Conservation (phyloP, 2,797 vertebrate species). For the Lutjanus campechanus region DNA sequence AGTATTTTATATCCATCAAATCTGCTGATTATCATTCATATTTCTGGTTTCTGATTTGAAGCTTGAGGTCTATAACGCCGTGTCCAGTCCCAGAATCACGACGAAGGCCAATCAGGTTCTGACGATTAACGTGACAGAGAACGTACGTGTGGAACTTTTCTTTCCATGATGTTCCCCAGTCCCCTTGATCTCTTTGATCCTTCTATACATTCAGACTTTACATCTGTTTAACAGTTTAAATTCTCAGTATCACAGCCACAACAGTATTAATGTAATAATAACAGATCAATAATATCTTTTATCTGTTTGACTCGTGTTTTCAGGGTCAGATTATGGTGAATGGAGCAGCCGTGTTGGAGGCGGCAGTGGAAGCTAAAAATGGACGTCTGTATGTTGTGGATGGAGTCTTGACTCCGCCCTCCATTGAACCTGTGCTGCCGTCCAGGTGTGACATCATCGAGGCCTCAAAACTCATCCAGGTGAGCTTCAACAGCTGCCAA, state of each 20-base stretch:
- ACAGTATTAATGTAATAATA: too few species aligned
- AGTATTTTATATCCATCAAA: too few species aligned
- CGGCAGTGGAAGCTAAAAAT: constrained; percentile 90
- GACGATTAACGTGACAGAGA: constrained; percentile 85
- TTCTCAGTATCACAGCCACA: background rate
- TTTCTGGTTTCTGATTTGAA: constrained; percentile 61
- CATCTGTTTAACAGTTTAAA: background rate
- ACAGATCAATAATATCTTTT: too few species aligned
- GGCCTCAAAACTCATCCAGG: constrained; percentile 69
- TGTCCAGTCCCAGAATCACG: constrained; percentile 80
- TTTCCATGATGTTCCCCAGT: background rate
- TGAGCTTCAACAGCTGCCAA: constrained; percentile 30
- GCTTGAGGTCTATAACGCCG: constrained; percentile 88
- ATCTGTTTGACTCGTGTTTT: background rate
- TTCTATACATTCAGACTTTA: background rate
- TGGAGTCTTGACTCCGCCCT: constrained; percentile 89
- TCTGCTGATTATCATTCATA: background rate
- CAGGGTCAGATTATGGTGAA: constrained; percentile 91
- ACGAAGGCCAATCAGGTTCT: constrained; percentile 92
- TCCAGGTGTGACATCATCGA: constrained; percentile 88
- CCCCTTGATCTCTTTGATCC: background rate
- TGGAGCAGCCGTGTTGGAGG: constrained; percentile 86
- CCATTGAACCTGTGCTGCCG: constrained; percentile 93
- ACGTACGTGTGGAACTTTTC: constrained; percentile 58
- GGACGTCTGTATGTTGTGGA: constrained; percentile 90